Evolutionary conservation across 2,113 vertebrate genomes (phyloP), one percentile per base, ranked within the genome.

Genomic region (Casuarius casuarius): DNA sequence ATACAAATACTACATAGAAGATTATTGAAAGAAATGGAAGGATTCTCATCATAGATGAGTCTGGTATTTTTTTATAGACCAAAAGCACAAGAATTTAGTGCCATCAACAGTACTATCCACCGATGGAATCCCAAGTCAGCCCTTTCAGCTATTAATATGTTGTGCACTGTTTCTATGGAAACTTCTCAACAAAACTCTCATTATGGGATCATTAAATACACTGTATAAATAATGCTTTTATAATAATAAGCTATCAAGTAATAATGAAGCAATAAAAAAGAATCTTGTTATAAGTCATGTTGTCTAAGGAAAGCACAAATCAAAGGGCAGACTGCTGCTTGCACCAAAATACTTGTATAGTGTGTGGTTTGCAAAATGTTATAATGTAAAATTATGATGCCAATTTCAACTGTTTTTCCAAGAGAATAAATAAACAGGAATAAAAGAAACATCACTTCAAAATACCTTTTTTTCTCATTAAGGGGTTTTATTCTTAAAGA

Each of bases 181-280:
- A 87, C 17, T 51, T 84, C 51, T 76, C 51, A 44, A 74, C 11
- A 73, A 7, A 87, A 6, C 11, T 84, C 5, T 92, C 51, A 22
- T 46, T 89, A n/a, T 78, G 61, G 21, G 9, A 49, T 71, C 77
- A 74, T 94, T 61, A 84, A 71, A 54, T 6, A 33, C 18, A 72
- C 38, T 74, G 40, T 81, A 92, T 92, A 92, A 97, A 81, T 89
- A 84, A 81, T n/a, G 5, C 2, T 66, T 81, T 81, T 89, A 46
- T 87, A 89, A 86, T 77, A 74, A 38, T 26, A 94, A 88, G 10
- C 33, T 70, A 42, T 90, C 18, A 76, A 87, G 38, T 74, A 84
- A 74, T 86, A 89, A 80, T 54, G 46, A 94, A 90, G 8, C 28
- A 90, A 88, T 51, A 35, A 93, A 83, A 86, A 19, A 54, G 22